Percentiles rank a stretch among this genome's conserved stretches.
phyloP scores from a whole-genome alignment of 2,113 vertebrate species.

The Coreoperca whiteheadi region DNA sequence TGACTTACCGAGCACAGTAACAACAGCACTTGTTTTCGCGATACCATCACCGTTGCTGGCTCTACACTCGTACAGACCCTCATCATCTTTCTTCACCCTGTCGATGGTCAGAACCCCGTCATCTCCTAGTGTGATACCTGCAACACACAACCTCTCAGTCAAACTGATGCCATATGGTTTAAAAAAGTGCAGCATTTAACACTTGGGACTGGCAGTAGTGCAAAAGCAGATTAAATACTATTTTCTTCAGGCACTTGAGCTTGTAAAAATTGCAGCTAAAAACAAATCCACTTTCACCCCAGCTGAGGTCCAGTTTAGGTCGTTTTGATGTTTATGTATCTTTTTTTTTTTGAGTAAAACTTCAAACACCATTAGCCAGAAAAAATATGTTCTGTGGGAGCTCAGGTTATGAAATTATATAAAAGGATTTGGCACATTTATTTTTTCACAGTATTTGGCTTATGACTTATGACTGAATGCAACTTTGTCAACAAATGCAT shows the following conservation, averaged over 20 bases:
- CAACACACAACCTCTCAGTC: slow-evolving; percentile 32
- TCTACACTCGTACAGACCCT: slow-evolving; percentile 90
- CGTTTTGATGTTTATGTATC: no score
- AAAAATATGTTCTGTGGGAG: not conserved
- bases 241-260: not conserved
- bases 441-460: not conserved
- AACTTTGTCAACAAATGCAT: not conserved
- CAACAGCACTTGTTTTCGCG: slow-evolving; percentile 85
- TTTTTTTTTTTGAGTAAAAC: not conserved
- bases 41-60: slow-evolving; percentile 87
- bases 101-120: slow-evolving; percentile 88
- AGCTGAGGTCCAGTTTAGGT: slow-evolving; percentile 8
- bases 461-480: not conserved
- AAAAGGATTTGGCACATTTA: not conserved
- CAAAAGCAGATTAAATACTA: not conserved
- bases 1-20: slow-evolving; percentile 88
- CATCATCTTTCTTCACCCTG: slow-evolving; percentile 92
- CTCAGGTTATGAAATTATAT: not conserved
- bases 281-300: not conserved
- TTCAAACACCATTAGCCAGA: not conserved
- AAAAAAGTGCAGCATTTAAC: not conserved
- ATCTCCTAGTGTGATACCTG: slow-evolving; percentile 88
- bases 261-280: not conserved
- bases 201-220: not conserved
- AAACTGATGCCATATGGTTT: not conserved